phyloP scores from a whole-genome alignment of 2,113 vertebrate species.

The Neotragus moschatus region DNA sequence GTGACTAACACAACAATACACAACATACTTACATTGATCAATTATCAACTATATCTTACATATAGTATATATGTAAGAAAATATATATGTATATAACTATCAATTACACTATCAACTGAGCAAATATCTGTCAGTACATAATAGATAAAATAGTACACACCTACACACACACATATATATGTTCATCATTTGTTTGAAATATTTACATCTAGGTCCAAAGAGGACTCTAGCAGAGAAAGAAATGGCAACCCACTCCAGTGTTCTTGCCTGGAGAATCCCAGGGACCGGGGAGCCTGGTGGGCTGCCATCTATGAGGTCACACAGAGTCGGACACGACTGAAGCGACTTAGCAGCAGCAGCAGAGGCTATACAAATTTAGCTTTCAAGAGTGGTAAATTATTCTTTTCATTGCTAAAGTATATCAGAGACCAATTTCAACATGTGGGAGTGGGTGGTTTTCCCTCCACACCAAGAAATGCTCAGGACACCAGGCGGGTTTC shows the following conservation, averaged over 20 bases:
- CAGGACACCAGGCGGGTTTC: not conserved
- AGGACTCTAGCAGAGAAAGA: not conserved
- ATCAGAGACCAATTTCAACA: not conserved
- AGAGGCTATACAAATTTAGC: not conserved
- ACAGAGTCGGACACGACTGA: no score
- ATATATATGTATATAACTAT: not conserved
- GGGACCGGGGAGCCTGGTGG: no score
- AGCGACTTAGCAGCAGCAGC: not conserved
- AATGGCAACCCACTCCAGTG: no score
- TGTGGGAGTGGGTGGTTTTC: not conserved
- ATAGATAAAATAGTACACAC: not conserved
- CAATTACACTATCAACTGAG: not conserved
- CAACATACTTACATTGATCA: not conserved
- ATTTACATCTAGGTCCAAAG: not conserved
- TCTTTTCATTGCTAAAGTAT: not conserved
- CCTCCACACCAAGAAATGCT: not conserved
- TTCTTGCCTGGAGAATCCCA: no score
- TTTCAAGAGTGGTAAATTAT: not conserved
- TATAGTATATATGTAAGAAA: not conserved
- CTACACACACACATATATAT: not conserved
- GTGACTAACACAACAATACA: not conserved
- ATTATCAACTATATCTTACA: not conserved
- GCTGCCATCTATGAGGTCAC: rapidly evolving
- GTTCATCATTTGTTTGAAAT: not conserved
- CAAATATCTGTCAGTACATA: not conserved